These are phyloP conservation scores for Acomys russatus DNA, from an alignment of 2,797 vertebrate species.

Conservation along the genomic window DNA sequence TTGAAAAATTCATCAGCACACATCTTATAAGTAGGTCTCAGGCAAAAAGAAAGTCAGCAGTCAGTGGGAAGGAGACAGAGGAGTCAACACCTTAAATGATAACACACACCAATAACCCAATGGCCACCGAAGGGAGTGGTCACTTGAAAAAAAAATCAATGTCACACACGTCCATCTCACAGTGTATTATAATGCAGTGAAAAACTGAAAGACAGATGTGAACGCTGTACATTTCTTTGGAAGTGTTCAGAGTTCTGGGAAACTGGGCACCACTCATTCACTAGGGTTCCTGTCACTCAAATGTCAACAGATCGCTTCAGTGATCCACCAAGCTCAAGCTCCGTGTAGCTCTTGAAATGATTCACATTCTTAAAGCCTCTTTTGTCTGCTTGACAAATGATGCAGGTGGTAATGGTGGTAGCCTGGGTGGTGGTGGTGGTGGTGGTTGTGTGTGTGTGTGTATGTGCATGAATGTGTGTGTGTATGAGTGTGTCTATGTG, in stretches of 20 bases:
- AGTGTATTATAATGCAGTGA: not conserved
- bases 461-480: not conserved
- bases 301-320: slow-evolving; percentile 67
- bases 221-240: slow-evolving; percentile 36
- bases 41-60: slow-evolving; percentile 53
- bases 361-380: slow-evolving; percentile 54
- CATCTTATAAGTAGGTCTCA: slow-evolving; percentile 46
- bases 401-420: not conserved
- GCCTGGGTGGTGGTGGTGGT: not conserved
- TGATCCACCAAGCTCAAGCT: slow-evolving; percentile 51
- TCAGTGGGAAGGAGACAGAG: not conserved
- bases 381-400: slow-evolving; percentile 58
- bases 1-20: slow-evolving; percentile 60
- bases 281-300: slow-evolving; percentile 33
- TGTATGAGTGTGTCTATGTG: no score
- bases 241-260: slow-evolving; percentile 65
- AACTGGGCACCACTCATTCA: slow-evolving; percentile 63
- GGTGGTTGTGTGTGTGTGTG: not conserved
- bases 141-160: not conserved
- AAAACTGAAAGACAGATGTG: slow-evolving; percentile 53
- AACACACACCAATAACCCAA: slow-evolving; percentile 15
- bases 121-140: not conserved
- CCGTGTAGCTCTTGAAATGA: slow-evolving; percentile 54
- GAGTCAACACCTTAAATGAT: not conserved
- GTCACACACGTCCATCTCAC: not conserved